phyloP scores from a whole-genome alignment of 2,797 vertebrate species.

The Anableps anableps region DNA sequence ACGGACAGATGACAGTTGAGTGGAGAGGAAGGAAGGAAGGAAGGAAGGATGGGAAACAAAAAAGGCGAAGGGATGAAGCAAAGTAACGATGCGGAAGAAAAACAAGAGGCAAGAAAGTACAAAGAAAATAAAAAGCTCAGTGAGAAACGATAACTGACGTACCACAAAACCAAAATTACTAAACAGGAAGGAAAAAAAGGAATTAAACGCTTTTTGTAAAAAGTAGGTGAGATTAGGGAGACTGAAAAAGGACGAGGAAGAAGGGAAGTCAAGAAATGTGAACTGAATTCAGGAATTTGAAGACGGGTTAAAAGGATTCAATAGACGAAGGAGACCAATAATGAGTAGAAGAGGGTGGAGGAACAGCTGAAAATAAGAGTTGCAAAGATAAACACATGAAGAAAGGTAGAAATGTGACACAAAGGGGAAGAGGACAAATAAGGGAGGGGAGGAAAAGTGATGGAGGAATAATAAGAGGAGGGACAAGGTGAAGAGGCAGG shows the following conservation, averaged over 20 bases:
- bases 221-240: not conserved
- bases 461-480: conserved; percentile 33
- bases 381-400: not conserved
- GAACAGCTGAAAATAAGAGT: not conserved
- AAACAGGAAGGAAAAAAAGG: not conserved
- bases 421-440: not conserved
- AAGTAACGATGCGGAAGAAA: not conserved
- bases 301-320: not conserved
- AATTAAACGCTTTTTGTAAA: not conserved
- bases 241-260: not conserved
- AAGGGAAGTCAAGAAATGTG: not conserved
- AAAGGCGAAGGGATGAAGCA: not conserved
- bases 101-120: not conserved
- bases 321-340: not conserved
- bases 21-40: no score
- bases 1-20: no score
- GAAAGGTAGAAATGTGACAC: not conserved
- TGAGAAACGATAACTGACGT: not conserved
- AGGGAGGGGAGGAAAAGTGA: conserved; percentile 4
- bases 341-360: not conserved
- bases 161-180: not conserved
- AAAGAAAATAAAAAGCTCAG: not conserved
- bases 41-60: not conserved
- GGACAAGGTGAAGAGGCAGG: conserved; percentile 59
- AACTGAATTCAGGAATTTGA: not conserved